Base-by-base conservation (phyloP, 2,797 vertebrate species). In the Neosilurus hyrtlii region DNA sequence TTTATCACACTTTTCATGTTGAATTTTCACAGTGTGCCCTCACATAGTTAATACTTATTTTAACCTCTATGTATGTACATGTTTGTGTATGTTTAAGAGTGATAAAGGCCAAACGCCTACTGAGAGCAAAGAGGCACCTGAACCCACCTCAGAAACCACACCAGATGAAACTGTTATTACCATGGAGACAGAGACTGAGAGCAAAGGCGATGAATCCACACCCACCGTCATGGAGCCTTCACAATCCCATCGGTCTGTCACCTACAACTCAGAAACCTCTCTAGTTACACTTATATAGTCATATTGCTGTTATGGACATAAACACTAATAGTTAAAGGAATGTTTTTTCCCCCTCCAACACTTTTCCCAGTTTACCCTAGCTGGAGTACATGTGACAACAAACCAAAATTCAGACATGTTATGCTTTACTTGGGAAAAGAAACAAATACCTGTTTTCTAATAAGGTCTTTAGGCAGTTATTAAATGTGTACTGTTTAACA, bases 51-150 rank as follows among this genome's bases (percentile, higher is more conserved):
- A 75, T 15, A 75, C 52, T 14, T 63, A 51, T 63, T 63, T 54
- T 63, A 49, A 26, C 20, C 52, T 59, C 22, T 11, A 11, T 54
- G 22, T n/a, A 30, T 68, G 56, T 51, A 20, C 12, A 14, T 81
- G 79, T 84, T 26, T 84, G n/a, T 72, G 63, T 83, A 63, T 83
- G 54, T 87, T 86, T 59, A 70, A 85, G 87, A 43, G 37, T 35
- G 67, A 59, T 83, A 77, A 26, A 77, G 49, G 20, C 30, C 20
- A 71, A 12, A 35, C 14, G 1, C 66, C 5, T 26, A 2, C 24
- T 68, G 68, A 66, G 20, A 26, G 54, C 43, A 71, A 66, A 62
- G 68, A 56, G 15, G 30, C 57, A 81, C 74, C 83, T 78, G 83
- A 86, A 22, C 67, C 83, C 26, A 24, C 78, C 61, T 71, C 83